phyloP scores from a whole-genome alignment of 2,797 vertebrate genomes.

The Phyllotis vaccarum region DNA sequence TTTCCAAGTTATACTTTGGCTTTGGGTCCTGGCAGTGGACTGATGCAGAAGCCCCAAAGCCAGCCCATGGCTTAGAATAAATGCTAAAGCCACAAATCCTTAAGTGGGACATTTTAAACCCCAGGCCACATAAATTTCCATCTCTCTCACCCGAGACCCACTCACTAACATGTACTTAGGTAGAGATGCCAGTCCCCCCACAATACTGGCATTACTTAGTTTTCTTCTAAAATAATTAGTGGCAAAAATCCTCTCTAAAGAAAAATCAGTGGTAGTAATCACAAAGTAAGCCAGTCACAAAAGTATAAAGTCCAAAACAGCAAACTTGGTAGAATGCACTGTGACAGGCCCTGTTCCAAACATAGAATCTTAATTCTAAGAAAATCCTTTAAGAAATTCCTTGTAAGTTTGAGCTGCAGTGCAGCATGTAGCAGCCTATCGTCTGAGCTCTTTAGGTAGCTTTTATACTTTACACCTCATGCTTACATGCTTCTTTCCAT shows the following conservation, averaged over 20 bases:
- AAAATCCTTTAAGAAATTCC: not conserved
- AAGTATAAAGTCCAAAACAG: not conserved
- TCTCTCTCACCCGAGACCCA: not conserved
- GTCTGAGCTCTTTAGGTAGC: not conserved
- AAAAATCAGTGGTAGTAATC: not conserved
- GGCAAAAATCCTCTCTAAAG: not conserved
- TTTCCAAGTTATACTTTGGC: not conserved
- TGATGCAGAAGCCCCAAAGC: not conserved
- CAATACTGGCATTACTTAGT: not conserved
- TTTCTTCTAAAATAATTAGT: conserved; percentile 1
- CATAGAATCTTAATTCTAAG: not conserved
- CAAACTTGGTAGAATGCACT: not conserved
- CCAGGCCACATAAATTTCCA: not conserved
- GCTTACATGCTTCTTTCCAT: not conserved
- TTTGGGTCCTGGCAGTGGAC: not conserved
- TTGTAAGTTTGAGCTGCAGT: not conserved
- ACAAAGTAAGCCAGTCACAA: not conserved
- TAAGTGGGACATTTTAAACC: not conserved
- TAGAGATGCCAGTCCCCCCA: not conserved
- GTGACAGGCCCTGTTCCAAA: not conserved
- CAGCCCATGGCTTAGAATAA: not conserved
- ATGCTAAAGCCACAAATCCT: not conserved
- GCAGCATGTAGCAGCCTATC: not conserved
- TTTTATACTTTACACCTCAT: not conserved
- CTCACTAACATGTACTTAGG: not conserved